Base-by-base conservation (phyloP, 2,113 vertebrate species). In the Corythornis cristatus region DNA sequence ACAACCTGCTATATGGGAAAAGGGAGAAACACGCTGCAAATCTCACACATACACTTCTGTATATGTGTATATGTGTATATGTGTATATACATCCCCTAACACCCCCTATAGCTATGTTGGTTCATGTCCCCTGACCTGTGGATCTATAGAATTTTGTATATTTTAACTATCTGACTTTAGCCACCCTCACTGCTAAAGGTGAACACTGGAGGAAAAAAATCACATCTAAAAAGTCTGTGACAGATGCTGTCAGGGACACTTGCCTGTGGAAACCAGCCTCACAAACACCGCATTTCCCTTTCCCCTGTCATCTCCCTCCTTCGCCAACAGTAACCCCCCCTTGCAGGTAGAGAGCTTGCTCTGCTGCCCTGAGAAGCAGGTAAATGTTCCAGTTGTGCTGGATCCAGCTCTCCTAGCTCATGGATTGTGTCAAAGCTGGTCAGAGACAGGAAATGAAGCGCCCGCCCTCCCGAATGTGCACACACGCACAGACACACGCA, bases 361-460 rank as follows among this genome's bases (percentile, higher is more conserved):
- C 3, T 5, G 5, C 35, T 31, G 62, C 71, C 56, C 64, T 29
- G 35, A 50, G 64, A 67, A 93, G 60, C 68, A 90, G 67, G 57
- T 78, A 76, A 78, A 46, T 37, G 13, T 50, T 58, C 77, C 56
- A 43, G 8, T 81, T 76, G 50, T 58, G 50, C 65, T 68, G 66
- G 45, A 80, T 65, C 51, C 31, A 82, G 54, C 28, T 61, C 71
- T 37, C 84, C 71, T 75, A 74, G 68, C 66, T 82, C 77, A 61
- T 84, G 58, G 40, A 84, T 75, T 93, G 80, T 87, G 77, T 93
- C 95, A 95, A 89, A 93, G 92, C 60, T 91, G 86, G 83, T 61
- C 89, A 93, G 95, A 94, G 92, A 89, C 83, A 91, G 88, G 88
- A 96, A 96, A 95, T 95, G 71, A 92, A 71, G 62, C 88, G 84